Evolutionary conservation across 2,888 invertebrate species (phyloP), one percentile per base, ranked within the genome.

Genomic region (Agrotis ipsilon): DNA sequence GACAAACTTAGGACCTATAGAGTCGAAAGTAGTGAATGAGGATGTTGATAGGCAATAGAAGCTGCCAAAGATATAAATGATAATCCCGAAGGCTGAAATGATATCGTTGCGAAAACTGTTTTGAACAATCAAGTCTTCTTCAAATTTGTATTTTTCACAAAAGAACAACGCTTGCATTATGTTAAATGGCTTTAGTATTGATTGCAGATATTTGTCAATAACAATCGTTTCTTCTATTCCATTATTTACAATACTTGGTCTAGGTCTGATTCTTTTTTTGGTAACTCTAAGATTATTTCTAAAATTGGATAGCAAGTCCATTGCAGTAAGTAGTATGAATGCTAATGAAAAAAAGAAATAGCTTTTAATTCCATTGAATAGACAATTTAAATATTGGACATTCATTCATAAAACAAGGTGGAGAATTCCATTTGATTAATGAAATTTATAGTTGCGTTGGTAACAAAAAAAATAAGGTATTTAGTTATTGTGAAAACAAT

Each of bases 161-260:
- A 80, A 54, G 0, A 77, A 77, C 43, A 75, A 24, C n/a, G 54
- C 24, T 60, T 77, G 76, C 59, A 77, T 68, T 1, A 80, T 16
- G 16, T 75, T 75, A 2, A 75, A 39, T 45, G 77, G 81, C 19
- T 24, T 68, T 1, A 77, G 18, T n/a, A 80, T 32, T 18, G 55
- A 63, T 52, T 68, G 68, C 7, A 72, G 14, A 5, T 72, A 45
- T 45, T 68, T 48, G 32, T 76, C 45, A 19, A 68, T 45, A 43
- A 49, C 0, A 32, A 67, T 18, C 1, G 19, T 43, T 1, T 32
- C 5, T 49, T 45, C 21, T 4, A 18, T 43, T 24, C 14, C 16
- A 19, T 32, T n/a, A 1, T 19, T 21, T 9, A 48, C 13, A 32
- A 24, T 43, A 13, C 27, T 6, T 24, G 14, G n/a, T 67, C 21